Conservation (phyloP, 2,113 vertebrate genomes). For the Heterotis niloticus region DNA sequence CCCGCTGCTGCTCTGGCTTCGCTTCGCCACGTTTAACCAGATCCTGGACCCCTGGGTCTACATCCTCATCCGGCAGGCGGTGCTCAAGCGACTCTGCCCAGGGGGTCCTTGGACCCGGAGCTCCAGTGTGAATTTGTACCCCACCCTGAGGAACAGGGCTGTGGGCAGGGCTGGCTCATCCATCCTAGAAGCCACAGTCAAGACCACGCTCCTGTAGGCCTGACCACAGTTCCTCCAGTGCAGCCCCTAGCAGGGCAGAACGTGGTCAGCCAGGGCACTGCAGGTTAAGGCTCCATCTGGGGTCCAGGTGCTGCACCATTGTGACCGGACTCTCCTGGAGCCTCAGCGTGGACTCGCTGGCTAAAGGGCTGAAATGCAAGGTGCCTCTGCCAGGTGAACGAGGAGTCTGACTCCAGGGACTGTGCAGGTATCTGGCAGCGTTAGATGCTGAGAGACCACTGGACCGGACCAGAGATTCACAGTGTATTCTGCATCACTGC, state of each 20-base stretch:
- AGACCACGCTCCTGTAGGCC: not conserved
- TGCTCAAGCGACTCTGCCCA: not conserved
- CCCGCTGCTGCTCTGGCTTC: not conserved
- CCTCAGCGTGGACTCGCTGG: not conserved
- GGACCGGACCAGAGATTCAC: too few relatives aligned
- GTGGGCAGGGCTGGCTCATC: not conserved
- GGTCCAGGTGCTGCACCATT: not conserved
- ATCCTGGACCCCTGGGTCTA: conserved; percentile 12
- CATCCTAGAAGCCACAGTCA: not conserved
- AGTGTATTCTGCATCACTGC: not conserved
- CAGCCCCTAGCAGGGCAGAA: not conserved
- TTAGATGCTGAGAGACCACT: not conserved
- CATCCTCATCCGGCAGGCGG: conserved; percentile 9
- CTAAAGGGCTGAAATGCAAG: not conserved
- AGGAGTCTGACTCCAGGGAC: too few relatives aligned
- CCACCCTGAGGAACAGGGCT: not conserved
- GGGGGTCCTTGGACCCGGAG: not conserved
- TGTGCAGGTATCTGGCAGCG: too few relatives aligned
- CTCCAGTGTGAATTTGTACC: not conserved
- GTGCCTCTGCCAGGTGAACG: too few relatives aligned
- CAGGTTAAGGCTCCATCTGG: too few relatives aligned
- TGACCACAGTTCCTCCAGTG: too few relatives aligned
- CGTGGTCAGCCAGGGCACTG: not conserved
- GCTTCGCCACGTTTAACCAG: conserved; percentile 14
- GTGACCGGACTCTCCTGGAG: not conserved